Base-by-base conservation (phyloP, 2,888 invertebrate genomes). In the Clostera curtula region DNA sequence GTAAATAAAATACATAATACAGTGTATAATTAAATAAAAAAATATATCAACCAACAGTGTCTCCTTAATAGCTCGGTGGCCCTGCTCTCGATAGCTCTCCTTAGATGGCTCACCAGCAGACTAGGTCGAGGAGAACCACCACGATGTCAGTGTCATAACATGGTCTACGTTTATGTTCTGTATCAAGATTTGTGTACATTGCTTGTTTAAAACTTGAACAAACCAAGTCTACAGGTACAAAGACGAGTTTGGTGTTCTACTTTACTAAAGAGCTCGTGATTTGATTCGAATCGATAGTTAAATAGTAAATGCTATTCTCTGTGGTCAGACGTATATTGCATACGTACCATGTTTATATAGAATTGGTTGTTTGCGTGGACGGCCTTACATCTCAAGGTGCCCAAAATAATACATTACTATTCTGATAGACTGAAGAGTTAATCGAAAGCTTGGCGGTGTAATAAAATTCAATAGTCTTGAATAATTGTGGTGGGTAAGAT, bases 11-110 rank as follows among this genome's bases (percentile, higher is more conserved):
- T n/a, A n/a, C n/a, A n/a, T 17, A 17, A 19, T 22, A 13, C 5
- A 5, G 13, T 7, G 8, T 19, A 19, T 11, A 19, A 30, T 36
- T 19, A 34, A 36, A 39, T 33, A 43, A 40, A 30, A 52, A 56
- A 53, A 55, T 53, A 58, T 63, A 66, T 46, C 54, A 58, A 45
- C 49, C 55, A 68, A 69, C 67, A 67, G 69, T 72, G 61, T 65
- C 69, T 57, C 67, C 72, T 75, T 72, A 72, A 75, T 64, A 73
- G 70, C 73, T 54, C 60, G 74, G 56, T 70, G 80, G 76, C 80
- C 82, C 66, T 79, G 80, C 80, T 82, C 82, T 80, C 80, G 75
- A 79, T 82, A 70, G 65, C 63, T 74, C 76, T 80, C 80, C 80
- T 73, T 80, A 80, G 82, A 82, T 82, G 82, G 77, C 76, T 73